Evolutionary conservation across 2,113 vertebrate species (phyloP), one percentile per base, ranked within the genome.

Genomic region (Peucedramus taeniatus): DNA sequence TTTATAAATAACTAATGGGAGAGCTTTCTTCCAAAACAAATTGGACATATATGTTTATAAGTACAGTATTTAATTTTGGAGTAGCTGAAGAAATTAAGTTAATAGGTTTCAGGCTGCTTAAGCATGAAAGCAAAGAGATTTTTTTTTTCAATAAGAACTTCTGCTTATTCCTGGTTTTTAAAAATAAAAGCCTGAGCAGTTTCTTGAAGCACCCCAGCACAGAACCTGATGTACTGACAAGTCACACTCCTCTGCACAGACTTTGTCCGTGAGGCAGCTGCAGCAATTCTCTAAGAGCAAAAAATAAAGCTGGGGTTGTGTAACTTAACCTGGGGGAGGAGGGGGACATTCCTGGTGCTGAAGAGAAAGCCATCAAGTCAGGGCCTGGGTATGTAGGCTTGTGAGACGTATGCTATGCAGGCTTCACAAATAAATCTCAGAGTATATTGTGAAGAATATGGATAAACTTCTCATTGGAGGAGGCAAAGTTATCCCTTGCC

Each of bases 231-330:
- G 86, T 90, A 94, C 90, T 96, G 92, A 92, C 90, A 96, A 93
- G 85, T 93, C 49, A 40, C 47, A 85, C 88, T 93, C 88, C 88
- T 93, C 87, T 93, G 92, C 75, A 64, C 50, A 88, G 85, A 90
- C 85, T 94, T 96, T 92, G 90, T 92, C 94, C 39, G 0, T 44
- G 68, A 93, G 68, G 94, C 92, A 97, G 90, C 95, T 96, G 94
- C 74, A 2, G 89, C 76, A 90, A 17, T 93, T 95, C 86, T 93
- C 54, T 17, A 37, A 35, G 86, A 91, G 95, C 23, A 31, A 95
- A 96, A 96, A 96, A 92, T 89, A 94, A 94, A 94, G 93, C 72
- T 94, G 77, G 76, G 61, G 77, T 94, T 92, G 95, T 96, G 80
- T 94, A 94, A 93, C 72, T 86, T 92, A 95, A 87, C 91, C 93